Conservation (phyloP, 2,888 invertebrate species). For the Chironomus riparius region DNA sequence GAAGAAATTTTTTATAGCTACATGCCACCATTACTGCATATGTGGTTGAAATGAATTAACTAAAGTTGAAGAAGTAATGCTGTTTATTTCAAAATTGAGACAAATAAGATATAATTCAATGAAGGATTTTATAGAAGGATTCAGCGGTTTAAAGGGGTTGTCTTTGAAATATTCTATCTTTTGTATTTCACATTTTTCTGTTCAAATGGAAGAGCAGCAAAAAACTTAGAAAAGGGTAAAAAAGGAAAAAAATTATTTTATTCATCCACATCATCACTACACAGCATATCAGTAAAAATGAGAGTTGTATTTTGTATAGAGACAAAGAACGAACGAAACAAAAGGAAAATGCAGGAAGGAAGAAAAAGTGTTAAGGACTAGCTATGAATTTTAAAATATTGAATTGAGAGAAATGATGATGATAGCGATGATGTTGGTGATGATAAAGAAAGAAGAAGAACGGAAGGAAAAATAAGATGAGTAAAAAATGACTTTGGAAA, state of each 20-base stretch:
- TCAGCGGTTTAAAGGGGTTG: neutral
- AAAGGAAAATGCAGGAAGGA: neutral
- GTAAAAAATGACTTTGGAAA: no score
- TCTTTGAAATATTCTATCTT: neutral
- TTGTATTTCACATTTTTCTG: neutral
- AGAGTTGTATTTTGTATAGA: neutral
- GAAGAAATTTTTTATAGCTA: neutral
- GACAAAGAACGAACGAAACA: neutral
- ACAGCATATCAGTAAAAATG: neutral
- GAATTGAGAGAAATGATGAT: neutral
- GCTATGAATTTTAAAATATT: neutral
- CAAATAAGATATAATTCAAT: neutral
- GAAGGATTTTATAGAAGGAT: neutral
- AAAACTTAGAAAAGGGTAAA: neutral
- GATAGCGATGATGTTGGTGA: neutral
- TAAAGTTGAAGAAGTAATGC: neutral
- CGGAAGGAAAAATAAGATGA: neutral
- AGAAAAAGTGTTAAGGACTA: neutral
- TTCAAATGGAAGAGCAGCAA: neutral
- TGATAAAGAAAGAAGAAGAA: neutral
- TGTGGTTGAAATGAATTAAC: neutral
- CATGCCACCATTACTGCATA: neutral
- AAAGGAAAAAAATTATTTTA: neutral
- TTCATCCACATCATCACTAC: neutral
- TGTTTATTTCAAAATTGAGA: neutral